These are phyloP conservation scores for Masnerella sp. DNA, from an alignment of 2,888 invertebrate species.

Conservation along the genomic window DNA sequence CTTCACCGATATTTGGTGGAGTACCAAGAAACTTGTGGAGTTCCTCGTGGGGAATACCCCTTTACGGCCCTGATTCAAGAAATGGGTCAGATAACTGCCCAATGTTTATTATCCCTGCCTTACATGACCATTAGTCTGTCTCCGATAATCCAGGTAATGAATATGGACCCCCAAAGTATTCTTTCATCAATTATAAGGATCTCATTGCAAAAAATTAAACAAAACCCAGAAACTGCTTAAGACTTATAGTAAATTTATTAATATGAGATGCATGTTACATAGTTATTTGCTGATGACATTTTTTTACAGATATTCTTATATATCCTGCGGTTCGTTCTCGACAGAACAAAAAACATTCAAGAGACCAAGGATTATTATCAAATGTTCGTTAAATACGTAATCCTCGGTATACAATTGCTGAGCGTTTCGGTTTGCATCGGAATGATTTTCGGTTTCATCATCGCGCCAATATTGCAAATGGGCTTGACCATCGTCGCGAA, in stretches of 20 bases:
- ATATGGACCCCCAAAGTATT: neutral
- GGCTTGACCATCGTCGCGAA: slow-evolving; percentile 67
- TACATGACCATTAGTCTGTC: slow-evolving; percentile 69
- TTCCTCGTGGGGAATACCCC: slow-evolving; percentile 69
- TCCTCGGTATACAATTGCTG: slow-evolving; percentile 69
- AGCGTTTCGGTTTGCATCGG: slow-evolving; percentile 69
- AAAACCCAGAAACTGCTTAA: neutral
- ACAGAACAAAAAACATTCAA: slow-evolving; percentile 70
- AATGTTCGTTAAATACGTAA: slow-evolving; percentile 64
- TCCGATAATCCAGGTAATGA: slow-evolving; percentile 68
- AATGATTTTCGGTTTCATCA: slow-evolving; percentile 71
- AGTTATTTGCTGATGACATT: slow-evolving; percentile 32
- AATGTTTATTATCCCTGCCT: slow-evolving; percentile 69
- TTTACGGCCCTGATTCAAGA: slow-evolving; percentile 68
- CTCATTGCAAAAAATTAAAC: neutral
- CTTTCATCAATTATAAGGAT: too few species aligned
- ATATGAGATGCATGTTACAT: slow-evolving; percentile 29
- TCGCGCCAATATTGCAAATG: slow-evolving; percentile 71
- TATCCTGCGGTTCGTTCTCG: slow-evolving; percentile 70
- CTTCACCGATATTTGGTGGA: slow-evolving; percentile 68
- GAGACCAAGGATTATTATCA: slow-evolving; percentile 66
- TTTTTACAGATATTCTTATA: slow-evolving; percentile 62
- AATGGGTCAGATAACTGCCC: slow-evolving; percentile 70
- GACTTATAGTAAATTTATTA: slow-evolving; percentile 47
- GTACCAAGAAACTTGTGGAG: slow-evolving; percentile 70